phyloP scores from a whole-genome alignment of 2,113 vertebrate species.

The Glareola pratincola region DNA sequence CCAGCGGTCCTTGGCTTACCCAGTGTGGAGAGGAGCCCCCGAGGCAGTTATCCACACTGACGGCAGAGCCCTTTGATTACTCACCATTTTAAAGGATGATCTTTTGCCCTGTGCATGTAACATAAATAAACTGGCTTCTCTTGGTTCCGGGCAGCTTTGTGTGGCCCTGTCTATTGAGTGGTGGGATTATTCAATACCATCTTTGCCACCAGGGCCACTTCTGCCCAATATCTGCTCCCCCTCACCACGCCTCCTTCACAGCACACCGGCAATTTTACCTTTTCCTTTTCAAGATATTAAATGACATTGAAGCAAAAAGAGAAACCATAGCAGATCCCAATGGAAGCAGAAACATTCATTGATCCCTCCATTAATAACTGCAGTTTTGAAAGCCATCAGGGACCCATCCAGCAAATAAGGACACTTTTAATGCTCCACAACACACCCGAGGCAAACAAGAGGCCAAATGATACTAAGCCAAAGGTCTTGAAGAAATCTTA shows the following conservation, averaged over 20 bases:
- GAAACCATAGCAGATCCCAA: background rate
- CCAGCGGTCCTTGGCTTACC: fast-evolving
- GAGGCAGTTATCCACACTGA: background rate
- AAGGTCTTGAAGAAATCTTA: background rate
- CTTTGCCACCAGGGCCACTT: background rate
- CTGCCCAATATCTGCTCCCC: background rate
- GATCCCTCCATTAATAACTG: background rate
- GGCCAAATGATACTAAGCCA: background rate
- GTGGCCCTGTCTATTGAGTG: background rate
- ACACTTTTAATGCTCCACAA: background rate
- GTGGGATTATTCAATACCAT: background rate
- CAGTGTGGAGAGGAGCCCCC: background rate
- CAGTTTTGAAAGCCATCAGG: background rate
- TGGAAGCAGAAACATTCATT: background rate
- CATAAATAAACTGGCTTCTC: background rate
- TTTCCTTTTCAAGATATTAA: background rate
- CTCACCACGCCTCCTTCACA: background rate
- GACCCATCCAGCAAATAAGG: background rate
- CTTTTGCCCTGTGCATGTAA: background rate
- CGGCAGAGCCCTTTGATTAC: background rate
- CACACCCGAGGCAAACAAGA: background rate
- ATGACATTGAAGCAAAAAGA: background rate
- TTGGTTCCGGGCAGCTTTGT: background rate
- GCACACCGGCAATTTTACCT: background rate
- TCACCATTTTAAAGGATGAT: background rate